A percentile compares a stretch with the other conserved stretches of the same genome.
Conservation (phyloP, 2,113 vertebrate genomes). For the Corythoichthys intestinalis region DNA sequence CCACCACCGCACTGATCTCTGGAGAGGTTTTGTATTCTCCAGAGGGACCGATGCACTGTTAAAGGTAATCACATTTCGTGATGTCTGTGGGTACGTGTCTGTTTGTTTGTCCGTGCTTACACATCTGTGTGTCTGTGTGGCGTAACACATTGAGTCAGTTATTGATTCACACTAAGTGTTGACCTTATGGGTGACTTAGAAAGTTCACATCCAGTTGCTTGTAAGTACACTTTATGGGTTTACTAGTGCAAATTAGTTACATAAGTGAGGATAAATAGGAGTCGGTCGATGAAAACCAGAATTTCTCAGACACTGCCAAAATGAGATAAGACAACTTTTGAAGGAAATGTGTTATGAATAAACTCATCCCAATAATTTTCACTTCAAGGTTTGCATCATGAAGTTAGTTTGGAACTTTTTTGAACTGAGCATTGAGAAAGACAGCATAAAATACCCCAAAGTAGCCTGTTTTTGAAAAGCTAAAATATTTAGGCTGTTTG, state of each 20-base stretch:
- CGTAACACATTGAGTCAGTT: constrained; percentile 12
- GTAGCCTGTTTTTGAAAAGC: no score
- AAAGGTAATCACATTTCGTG: constrained; percentile 13
- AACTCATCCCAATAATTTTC: no score
- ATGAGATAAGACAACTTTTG: background rate
- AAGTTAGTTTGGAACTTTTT: no score
- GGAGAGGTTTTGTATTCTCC: constrained; percentile 36
- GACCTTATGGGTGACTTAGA: constrained; percentile 34
- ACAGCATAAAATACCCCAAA: no score
- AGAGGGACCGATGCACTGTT: constrained; percentile 20
- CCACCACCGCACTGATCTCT: constrained; percentile 25
- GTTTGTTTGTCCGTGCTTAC: constrained; percentile 15
- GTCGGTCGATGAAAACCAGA: no score
- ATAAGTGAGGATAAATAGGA: background rate
- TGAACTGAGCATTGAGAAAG: no score
- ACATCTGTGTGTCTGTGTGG: constrained; percentile 8
- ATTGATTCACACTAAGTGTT: constrained; percentile 33
- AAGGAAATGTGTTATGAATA: no score
- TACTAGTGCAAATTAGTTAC: background rate
- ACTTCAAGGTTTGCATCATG: no score
- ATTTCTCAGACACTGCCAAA: background rate
- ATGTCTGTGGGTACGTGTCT: constrained; percentile 7
- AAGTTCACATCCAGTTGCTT: constrained; percentile 13
- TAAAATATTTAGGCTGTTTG: no score
- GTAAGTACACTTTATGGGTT: background rate